Conservation (phyloP, 2,797 vertebrate genomes). For the Liparis tanakae region DNA sequence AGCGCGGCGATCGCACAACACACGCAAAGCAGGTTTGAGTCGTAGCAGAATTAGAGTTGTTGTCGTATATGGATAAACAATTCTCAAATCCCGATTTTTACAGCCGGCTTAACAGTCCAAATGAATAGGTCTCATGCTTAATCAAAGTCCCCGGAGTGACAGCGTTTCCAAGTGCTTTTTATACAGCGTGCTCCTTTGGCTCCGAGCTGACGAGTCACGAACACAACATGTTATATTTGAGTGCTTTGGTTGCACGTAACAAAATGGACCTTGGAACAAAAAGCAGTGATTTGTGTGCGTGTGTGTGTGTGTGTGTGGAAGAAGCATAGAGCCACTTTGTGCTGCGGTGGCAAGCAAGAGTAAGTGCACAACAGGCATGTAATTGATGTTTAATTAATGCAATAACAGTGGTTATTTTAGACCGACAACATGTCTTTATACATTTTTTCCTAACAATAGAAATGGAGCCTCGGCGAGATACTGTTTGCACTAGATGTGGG, state of each 20-base stretch:
- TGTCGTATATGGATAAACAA: slow-evolving; percentile 38
- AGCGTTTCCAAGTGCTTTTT: slow-evolving; percentile 40
- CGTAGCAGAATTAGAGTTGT: slow-evolving; percentile 47
- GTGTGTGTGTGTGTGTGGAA: slow-evolving; percentile 17
- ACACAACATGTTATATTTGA: slow-evolving; percentile 49
- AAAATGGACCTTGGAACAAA: slow-evolving; percentile 62
- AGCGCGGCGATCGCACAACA: slow-evolving; percentile 26
- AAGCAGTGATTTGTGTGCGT: slow-evolving; percentile 36
- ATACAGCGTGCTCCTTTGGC: slow-evolving; percentile 6
- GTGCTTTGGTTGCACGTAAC: slow-evolving; percentile 57
- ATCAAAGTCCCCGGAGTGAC: slow-evolving; percentile 49
- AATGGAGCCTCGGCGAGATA: slow-evolving; percentile 29
- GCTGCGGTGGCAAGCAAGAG: slow-evolving; percentile 13
- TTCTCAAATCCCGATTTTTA: slow-evolving; percentile 43
- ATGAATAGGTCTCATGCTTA: slow-evolving; percentile 44
- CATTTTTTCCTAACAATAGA: slow-evolving; percentile 45
- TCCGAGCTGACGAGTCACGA: slow-evolving; percentile 41
- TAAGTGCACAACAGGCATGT: slow-evolving; percentile 39
- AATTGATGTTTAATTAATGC: slow-evolving; percentile 60
- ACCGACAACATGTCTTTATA: slow-evolving; percentile 50
- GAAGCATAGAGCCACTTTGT: slow-evolving; percentile 32
- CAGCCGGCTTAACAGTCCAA: slow-evolving; percentile 35
- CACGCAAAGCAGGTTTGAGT: slow-evolving; percentile 31
- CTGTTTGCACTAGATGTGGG: slow-evolving; percentile 27
- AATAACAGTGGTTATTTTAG: slow-evolving; percentile 46